A percentile compares a stretch with the other conserved stretches of the same genome.
These are phyloP conservation scores for Rhizoglyphus robini DNA, from an alignment of 1,140 invertebrate genomes.

Conservation along the genomic window DNA sequence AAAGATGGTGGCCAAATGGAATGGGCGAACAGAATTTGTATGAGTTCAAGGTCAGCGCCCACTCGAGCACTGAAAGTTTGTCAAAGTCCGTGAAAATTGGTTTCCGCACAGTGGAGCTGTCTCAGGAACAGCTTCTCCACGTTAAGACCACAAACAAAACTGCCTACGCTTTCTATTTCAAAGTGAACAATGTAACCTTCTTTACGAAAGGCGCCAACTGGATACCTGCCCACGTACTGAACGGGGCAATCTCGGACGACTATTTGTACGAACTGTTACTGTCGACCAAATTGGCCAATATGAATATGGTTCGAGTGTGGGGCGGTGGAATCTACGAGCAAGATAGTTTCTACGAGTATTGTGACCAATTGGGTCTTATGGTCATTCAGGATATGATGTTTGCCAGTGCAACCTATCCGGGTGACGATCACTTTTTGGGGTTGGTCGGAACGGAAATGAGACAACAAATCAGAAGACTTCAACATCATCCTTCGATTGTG, in stretches of 20 bases:
- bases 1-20: background rate
- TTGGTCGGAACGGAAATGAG: constrained; percentile 60
- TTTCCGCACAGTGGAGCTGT: constrained; percentile 64
- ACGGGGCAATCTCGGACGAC: constrained; percentile 49
- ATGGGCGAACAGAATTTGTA: constrained; percentile 4
- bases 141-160: background rate
- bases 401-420: constrained; percentile 88
- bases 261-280: constrained; percentile 43
- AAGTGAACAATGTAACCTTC: constrained; percentile 67
- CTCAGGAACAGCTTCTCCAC: constrained; percentile 31
- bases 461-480: constrained; percentile 66
- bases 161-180: constrained; percentile 67
- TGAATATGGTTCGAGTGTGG: constrained; percentile 93
- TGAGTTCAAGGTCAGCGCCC: constrained; percentile 9
- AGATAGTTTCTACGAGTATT: constrained; percentile 48
- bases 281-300: constrained; percentile 60
- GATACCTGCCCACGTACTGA: constrained; percentile 77
- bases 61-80: constrained; percentile 18
- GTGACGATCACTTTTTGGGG: constrained; percentile 48
- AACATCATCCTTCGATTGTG: constrained; percentile 74
- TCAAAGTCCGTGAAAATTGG: constrained; percentile 48
- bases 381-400: constrained; percentile 76
- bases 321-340: constrained; percentile 90
- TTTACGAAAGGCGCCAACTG: constrained; percentile 94
- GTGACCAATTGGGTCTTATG: constrained; percentile 34